Conservation (phyloP, 2,113 vertebrate species). For the Psettodes erumei region DNA sequence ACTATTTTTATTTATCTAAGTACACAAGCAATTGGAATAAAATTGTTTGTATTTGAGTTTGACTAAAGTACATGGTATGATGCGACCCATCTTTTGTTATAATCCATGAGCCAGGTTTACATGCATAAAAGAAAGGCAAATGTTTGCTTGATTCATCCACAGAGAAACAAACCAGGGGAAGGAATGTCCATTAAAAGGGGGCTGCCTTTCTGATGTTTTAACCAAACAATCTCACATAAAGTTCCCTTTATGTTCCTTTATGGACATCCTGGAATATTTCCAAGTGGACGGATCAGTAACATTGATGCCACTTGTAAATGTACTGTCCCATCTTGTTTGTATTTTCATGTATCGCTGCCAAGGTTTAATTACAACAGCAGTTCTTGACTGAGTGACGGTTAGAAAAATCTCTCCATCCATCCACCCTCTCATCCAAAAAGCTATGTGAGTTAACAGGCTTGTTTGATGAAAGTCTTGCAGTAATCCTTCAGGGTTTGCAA, state of each 20-base stretch:
- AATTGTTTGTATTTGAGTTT: constrained; percentile 44
- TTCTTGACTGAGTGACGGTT: constrained; percentile 55
- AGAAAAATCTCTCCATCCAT: constrained; percentile 57
- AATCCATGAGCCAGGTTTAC: constrained; percentile 43
- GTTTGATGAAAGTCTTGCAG: constrained; percentile 51
- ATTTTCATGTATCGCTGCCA: constrained; percentile 25
- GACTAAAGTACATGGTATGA: constrained; percentile 41
- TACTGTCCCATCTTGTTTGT: constrained; percentile 44
- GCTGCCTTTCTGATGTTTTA: constrained; percentile 35
- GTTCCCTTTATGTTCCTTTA: constrained; percentile 79
- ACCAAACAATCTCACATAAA: constrained; percentile 64
- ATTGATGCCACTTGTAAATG: constrained; percentile 71
- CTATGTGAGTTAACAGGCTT: constrained; percentile 48
- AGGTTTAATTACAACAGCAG: constrained; percentile 44
- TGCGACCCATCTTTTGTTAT: constrained; percentile 29
- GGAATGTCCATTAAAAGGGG: constrained; percentile 66
- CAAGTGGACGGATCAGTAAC: constrained; percentile 82
- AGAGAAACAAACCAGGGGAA: constrained; percentile 80
- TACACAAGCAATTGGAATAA: constrained; percentile 59
- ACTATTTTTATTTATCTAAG: constrained; percentile 55
- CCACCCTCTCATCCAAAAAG: constrained; percentile 55
- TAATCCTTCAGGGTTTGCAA: constrained; percentile 46
- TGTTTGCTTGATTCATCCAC: constrained; percentile 80
- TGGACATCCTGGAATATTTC: constrained; percentile 80
- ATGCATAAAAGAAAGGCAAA: constrained; percentile 59